Base-by-base conservation (phyloP, 2,888 invertebrate genomes). In the Glaucopsyche alexis region DNA sequence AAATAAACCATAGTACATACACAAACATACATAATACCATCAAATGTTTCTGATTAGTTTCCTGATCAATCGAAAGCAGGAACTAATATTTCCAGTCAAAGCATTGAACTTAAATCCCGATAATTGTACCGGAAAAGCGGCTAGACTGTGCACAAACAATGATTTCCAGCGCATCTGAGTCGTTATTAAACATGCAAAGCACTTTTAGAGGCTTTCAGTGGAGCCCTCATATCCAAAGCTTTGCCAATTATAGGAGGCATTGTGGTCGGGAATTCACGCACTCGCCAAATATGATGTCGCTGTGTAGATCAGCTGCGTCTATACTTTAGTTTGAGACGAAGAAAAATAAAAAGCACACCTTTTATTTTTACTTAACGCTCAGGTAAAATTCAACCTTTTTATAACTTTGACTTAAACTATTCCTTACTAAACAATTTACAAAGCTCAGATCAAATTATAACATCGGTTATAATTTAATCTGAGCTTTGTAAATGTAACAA, bases 171-270 rank as follows among this genome's bases (percentile, higher is more conserved):
- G 55, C 14, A 52, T 67, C 67, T 67, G 40, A 52, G 66, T 52
- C 52, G 72, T 72, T 72, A 72, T 72, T 72, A 72, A 72, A 72
- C 72, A 72, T 72, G 66, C 66, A 72, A 72, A 72, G 72, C 72
- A 72, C 67, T 72, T 72, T 72, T 67, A 29, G 72, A 66, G 52
- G 67, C 72, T 72, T 71, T 72, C 52, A 52, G 67, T 52, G 52
- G 60, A 29, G 60, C 38, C 29, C 29, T 29, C 60, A 38, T 47
- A 52, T 45, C 71, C 42, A 19, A 29, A 47, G 71, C 71, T 71
- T 72, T 72, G 67, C 72, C 72, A 72, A 72, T 72, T 67, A 72
- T 16, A 65, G 47, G 4, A 9, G 8, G 11, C 47, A 9, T 1
- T 5, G 11, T 19, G 66, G 50, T 42, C 50, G 49, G 52, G 42